Base-by-base conservation (phyloP, 2,113 vertebrate species). In the Tonatia bakeri region DNA sequence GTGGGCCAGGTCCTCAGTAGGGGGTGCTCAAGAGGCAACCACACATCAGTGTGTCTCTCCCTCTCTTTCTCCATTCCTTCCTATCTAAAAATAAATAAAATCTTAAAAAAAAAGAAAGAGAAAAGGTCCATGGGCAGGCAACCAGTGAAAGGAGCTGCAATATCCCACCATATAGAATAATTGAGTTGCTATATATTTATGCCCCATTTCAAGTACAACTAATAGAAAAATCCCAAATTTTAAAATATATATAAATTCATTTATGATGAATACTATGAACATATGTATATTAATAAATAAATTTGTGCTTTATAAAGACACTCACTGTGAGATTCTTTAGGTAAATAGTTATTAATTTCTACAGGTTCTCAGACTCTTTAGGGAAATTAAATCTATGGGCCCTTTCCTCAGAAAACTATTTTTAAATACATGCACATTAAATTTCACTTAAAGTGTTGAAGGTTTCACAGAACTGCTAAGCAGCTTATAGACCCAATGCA, bases 311-410 rank as follows among this genome's bases (percentile, higher is more conserved):
- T 76, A 75, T 40, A 81, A 54, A 31, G 26, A 77, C 16, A 52
- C 15, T 84, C 50, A 43, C 26, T 17, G 6, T 93, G 67, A 73
- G 59, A 91, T 72, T 95, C 81, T n/a, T 45, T 33, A 67, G 43
- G 28, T 11, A 45, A 52, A 3, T 36, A 40, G n/a, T 76, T 88
- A 69, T 67, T 89, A 56, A 82, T 79, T 85, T 96, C 36, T 61
- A 12, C 13, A 50, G 36, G 40, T 81, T 84, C 40, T 84, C 80
- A 72, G 75, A 83, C 31, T 93, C 56, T 64, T 88, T n/a, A 33
- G 26, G 85, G 64, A 85, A 95, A 80, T 64, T 64, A 73, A 93
- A 91, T 10, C 20, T 61, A 61, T 20, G 7, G 13, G 33, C 1
- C 3, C 31, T 33, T 84, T 14, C 36, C 17, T n/a, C 10, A 22